Percentiles rank a stretch among this genome's conserved stretches.
Evolutionary conservation across 1,140 invertebrate species (phyloP).

Genomic region (Rhynchophorus ferrugineus): DNA sequence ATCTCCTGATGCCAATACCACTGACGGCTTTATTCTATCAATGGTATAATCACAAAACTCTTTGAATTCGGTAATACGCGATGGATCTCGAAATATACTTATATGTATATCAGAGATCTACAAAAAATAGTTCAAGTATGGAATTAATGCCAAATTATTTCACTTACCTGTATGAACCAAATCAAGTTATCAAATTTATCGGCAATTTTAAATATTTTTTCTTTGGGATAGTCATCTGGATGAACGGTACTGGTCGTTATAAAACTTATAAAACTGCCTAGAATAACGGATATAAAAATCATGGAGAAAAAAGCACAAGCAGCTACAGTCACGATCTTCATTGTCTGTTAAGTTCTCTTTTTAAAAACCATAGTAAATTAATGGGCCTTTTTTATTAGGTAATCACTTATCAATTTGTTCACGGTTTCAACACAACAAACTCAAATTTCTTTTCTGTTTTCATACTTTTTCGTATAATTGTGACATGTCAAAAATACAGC

Average conservation of each 20-base stretch:
- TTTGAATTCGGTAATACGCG: constrained; percentile 66
- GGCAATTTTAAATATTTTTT: constrained; percentile 39
- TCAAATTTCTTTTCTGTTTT: constrained; percentile 2
- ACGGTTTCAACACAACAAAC: neutral
- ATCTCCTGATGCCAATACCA: constrained; percentile 82
- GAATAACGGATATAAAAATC: constrained; percentile 47
- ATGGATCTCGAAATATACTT: constrained; percentile 72
- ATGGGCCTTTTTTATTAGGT: too few relatives aligned
- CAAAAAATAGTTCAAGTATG: constrained; percentile 25
- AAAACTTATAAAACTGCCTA: constrained; percentile 49
- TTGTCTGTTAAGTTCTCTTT: constrained; percentile 26
- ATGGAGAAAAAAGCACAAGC: constrained; percentile 44
- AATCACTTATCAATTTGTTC: too few relatives aligned
- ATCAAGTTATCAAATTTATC: constrained; percentile 53
- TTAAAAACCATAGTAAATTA: constrained; percentile 9
- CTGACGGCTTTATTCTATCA: constrained; percentile 63
- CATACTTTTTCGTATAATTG: neutral
- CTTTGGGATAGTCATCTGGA: constrained; percentile 16
- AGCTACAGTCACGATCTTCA: constrained; percentile 47
- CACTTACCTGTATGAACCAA: constrained; percentile 69
- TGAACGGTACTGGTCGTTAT: constrained; percentile 42
- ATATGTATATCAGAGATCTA: constrained; percentile 86
- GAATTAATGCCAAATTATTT: constrained; percentile 3
- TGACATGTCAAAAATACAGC: too few relatives aligned
- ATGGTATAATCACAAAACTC: constrained; percentile 75